These are phyloP conservation scores for Squalus acanthias DNA, from an alignment of 2,797 vertebrate species.

Conservation along the genomic window DNA sequence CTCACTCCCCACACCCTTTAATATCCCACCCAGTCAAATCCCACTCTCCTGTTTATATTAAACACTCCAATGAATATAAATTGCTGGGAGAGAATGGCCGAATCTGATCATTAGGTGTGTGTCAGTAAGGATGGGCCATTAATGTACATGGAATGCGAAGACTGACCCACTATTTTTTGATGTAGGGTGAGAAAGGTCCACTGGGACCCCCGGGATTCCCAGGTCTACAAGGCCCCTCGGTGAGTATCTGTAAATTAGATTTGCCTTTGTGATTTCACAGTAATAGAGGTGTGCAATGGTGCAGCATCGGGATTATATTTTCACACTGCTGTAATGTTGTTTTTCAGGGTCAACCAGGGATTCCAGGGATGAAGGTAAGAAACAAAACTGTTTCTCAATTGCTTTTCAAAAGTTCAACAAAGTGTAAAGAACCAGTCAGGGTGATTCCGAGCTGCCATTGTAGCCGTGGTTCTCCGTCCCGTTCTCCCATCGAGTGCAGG, in stretches of 20 bases:
- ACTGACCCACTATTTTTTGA: constrained; percentile 42
- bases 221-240: constrained; percentile 72
- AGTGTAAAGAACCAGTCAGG: background rate
- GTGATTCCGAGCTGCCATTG: background rate
- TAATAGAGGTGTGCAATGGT: background rate
- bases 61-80: background rate
- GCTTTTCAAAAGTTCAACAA: background rate
- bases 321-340: constrained; percentile 13
- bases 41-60: too few species aligned
- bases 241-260: constrained; percentile 56
- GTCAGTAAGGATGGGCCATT: background rate
- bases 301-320: background rate
- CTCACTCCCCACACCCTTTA: too few species aligned
- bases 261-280: background rate
- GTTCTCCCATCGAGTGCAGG: background rate
- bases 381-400: background rate
- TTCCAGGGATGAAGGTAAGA: constrained; percentile 79
- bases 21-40: too few species aligned
- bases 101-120: background rate
- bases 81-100: background rate
- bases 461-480: background rate
- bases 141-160: background rate
- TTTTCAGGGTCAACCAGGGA: constrained; percentile 75
- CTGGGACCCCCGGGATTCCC: constrained; percentile 69
- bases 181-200: constrained; percentile 80